A percentile compares a stretch with the other conserved stretches of the same genome.
phyloP scores from a whole-genome alignment of 23 tunicate species.

The Styela plicata region DNA sequence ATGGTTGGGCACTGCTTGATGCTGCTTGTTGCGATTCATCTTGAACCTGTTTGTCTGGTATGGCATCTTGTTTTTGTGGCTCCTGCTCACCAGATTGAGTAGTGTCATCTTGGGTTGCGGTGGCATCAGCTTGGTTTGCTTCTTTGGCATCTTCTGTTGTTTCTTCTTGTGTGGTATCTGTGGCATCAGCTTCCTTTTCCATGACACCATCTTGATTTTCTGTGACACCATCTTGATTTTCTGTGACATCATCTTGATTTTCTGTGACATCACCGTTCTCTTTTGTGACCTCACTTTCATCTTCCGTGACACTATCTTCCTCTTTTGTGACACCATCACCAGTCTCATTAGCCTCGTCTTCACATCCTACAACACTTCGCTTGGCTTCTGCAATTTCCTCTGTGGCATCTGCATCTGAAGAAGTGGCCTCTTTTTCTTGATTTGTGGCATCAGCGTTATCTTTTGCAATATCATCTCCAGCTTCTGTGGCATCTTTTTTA shows the following conservation, averaged over 20 bases:
- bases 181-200: not conserved
- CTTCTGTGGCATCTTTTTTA: not conserved
- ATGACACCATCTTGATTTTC: not conserved
- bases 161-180: not conserved
- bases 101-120: not conserved
- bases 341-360: not conserved
- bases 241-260: not conserved
- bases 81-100: not conserved
- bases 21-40: too few species aligned
- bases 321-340: slow-evolving; percentile 5
- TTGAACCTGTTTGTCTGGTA: too few species aligned
- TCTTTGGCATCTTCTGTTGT: not conserved
- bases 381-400: not conserved
- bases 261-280: not conserved
- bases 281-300: not conserved
- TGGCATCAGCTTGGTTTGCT: not conserved
- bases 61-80: too few species aligned
- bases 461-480: slow-evolving; percentile 2
- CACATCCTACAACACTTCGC: not conserved
- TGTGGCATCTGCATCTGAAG: slow-evolving; percentile 6
- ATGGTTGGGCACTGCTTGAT: too few species aligned
- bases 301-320: not conserved
- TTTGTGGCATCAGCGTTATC: not conserved
- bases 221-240: not conserved
- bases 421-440: not conserved